Conservation (phyloP, 2,113 vertebrate species). For the Dipodomys stephensi region DNA sequence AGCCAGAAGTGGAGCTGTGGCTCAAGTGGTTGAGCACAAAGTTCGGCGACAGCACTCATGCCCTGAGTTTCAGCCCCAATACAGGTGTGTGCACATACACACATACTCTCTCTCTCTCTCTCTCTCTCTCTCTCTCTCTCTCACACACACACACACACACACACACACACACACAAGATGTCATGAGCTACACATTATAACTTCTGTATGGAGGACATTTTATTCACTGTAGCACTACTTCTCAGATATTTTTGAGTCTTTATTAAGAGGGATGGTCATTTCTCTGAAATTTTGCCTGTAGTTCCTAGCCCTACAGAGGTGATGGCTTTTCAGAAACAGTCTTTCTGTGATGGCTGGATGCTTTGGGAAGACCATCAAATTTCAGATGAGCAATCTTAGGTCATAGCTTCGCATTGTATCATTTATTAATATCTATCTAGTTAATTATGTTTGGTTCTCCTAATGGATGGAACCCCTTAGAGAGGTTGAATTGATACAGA, state of each 20-base stretch:
- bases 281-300: conserved; percentile 33
- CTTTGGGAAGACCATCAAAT: not conserved
- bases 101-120: no score
- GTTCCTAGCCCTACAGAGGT: not conserved
- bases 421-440: conserved; percentile 50
- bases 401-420: not conserved
- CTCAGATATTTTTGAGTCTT: not conserved
- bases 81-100: no score
- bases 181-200: conserved; percentile 14
- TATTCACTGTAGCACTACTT: conserved; percentile 32
- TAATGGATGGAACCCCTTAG: conserved; percentile 12
- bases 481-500: conserved; percentile 28
- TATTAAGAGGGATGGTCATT: not conserved
- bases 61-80: no score
- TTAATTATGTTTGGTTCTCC: conserved; percentile 40
- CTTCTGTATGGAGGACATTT: conserved; percentile 42
- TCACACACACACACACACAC: no score
- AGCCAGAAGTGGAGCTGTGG: no score
- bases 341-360: not conserved
- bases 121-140: no score
- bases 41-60: no score
- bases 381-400: conserved; percentile 2
- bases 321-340: conserved; percentile 50
- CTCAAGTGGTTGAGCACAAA: no score
- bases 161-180: no score